phyloP scores from a whole-genome alignment of 2,888 invertebrate genomes.

The Branchellion lobata region DNA sequence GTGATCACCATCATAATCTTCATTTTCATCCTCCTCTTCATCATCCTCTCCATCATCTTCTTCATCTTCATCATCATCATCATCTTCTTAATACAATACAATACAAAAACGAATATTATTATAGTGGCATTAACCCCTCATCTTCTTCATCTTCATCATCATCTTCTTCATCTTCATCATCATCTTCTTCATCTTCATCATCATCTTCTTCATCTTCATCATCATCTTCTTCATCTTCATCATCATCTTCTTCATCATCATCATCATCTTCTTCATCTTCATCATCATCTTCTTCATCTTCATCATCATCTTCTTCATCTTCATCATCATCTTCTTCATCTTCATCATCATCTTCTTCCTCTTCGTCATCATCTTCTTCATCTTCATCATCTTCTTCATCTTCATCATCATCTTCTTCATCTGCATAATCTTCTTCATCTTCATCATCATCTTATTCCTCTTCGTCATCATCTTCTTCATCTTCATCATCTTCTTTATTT shows the following conservation, averaged over 20 bases:
- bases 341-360: neutral
- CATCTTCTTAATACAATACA: neutral
- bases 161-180: neutral
- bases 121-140: neutral
- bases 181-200: slow-evolving; percentile 22
- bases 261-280: neutral
- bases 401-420: neutral
- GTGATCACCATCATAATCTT: too few species aligned
- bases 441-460: too few species aligned
- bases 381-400: neutral
- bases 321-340: neutral
- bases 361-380: neutral
- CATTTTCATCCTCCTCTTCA: too few species aligned
- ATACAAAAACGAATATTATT: too few species aligned
- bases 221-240: neutral
- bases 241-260: slow-evolving; percentile 13
- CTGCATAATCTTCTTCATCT: too few species aligned
- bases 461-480: neutral
- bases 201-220: neutral
- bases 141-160: neutral
- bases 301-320: slow-evolving; percentile 12
- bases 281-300: slow-evolving; percentile 14
- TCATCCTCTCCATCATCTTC: too few species aligned
- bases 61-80: neutral
- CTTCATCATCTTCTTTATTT: neutral